Evolutionary conservation across 2,888 invertebrate genomes (phyloP).

Genomic region (Machimus rusticus): DNA sequence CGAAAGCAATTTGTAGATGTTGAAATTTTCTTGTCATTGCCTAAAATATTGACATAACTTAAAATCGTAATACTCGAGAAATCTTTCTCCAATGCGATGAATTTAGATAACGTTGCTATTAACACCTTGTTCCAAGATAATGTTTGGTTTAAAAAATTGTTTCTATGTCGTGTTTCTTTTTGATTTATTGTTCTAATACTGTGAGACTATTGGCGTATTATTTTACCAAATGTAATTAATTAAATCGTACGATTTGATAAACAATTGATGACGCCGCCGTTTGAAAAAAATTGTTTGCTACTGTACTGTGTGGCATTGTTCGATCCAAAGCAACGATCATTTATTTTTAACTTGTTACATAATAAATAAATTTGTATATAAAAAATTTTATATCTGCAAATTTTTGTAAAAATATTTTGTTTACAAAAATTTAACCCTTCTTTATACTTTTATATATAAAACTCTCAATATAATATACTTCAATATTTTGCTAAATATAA

Average conservation of each 20-base stretch:
- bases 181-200: background rate
- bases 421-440: too few species aligned
- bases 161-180: background rate
- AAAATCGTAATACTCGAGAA: background rate
- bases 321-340: too few species aligned
- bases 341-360: too few species aligned
- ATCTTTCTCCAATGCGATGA: background rate
- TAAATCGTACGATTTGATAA: background rate
- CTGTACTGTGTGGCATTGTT: background rate
- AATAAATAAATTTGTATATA: too few species aligned
- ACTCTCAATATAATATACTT: too few species aligned
- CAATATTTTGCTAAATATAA: too few species aligned
- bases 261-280: background rate
- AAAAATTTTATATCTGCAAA: too few species aligned
- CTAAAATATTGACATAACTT: background rate
- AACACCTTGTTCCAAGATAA: background rate
- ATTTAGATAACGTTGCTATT: background rate
- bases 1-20: background rate
- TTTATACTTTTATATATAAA: too few species aligned
- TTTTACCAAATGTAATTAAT: background rate
- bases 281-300: background rate
- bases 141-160: background rate
- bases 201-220: background rate
- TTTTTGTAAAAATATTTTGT: too few species aligned
- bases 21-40: background rate